These are phyloP conservation scores for Hippopotamus amphibius DNA, from an alignment of 2,113 vertebrate species.

Conservation along the genomic window DNA sequence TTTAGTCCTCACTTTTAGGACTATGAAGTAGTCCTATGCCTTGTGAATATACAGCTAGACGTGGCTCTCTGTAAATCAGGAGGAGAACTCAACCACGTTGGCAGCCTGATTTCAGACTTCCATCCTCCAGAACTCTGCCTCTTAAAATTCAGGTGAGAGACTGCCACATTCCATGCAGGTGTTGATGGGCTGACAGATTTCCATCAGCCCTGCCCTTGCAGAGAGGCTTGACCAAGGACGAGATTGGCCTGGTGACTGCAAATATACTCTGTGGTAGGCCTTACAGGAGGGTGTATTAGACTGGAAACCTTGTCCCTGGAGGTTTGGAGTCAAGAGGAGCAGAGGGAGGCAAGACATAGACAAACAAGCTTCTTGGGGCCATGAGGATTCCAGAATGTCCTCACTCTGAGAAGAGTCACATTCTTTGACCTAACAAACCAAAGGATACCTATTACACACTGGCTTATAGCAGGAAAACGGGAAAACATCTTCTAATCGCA, in stretches of 20 bases:
- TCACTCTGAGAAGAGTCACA: background rate
- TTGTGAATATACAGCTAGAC: background rate
- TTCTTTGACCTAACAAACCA: background rate
- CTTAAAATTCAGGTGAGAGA: background rate
- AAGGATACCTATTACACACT: background rate
- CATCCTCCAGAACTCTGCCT: background rate
- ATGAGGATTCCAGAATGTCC: background rate
- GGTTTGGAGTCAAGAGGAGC: background rate
- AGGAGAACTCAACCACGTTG: background rate
- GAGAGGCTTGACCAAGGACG: background rate
- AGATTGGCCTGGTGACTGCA: background rate
- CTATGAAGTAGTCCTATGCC: background rate
- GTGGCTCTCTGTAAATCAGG: background rate
- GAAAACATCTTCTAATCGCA: background rate
- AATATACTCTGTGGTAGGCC: background rate
- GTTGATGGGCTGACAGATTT: background rate
- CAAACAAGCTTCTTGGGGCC: background rate
- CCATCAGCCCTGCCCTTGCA: background rate
- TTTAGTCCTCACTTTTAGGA: background rate
- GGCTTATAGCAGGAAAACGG: background rate
- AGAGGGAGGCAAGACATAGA: background rate
- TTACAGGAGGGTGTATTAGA: background rate
- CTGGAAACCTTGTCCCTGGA: background rate
- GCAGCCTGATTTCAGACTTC: background rate
- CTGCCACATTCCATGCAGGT: background rate